Base-by-base conservation (phyloP, 2,113 vertebrate genomes). In the Gambusia holbrooki region DNA sequence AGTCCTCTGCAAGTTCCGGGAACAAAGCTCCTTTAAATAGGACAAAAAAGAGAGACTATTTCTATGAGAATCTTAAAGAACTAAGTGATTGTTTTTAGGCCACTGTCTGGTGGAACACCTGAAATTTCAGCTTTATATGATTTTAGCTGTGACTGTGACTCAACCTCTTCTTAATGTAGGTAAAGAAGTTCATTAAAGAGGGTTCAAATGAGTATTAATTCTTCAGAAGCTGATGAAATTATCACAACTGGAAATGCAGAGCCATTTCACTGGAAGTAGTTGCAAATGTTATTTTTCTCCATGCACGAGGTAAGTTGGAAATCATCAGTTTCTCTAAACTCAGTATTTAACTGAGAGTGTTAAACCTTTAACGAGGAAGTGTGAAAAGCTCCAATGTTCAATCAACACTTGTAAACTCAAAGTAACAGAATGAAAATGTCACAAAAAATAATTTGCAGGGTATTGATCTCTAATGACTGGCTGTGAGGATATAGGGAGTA, bases 371-470 rank as follows among this genome's bases (percentile, higher is more conserved):
- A 64, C 35, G 42, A 78, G n/a, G 25, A 1, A 30, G 74, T 62
- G 48, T 32, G 29, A 45, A 64, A 66, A 76, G 69, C 5, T 9
- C 65, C 35, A n/a, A 61, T 71, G 32, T 69, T 27, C 48, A 83
- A 80, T 86, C 87, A 84, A 74, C 84, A 77, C 84, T 10, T 87
- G 1, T 60, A 42, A 58, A 6, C 42, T 29, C 3, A 2, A 51
- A 71, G 75, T 45, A 63, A 67, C 15, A 82, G 51, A 40, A 29
- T 79, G 66, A 84, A 76, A 73, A 65, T 35, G 15, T 7, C 72
- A 61, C 29, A 35, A 0, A 14, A 8, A 62, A 32, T 14, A 27
- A 37, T 33, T 69, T 15, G 62, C 17, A 62, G 27, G 29, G 19
- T 64, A 14, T 30, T 42, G 13, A 62, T 66, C 13, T 4, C 13